A percentile compares a stretch with the other conserved stretches of the same genome.
phyloP scores from a whole-genome alignment of 2,888 invertebrate species.

The Alloplasta piceator region DNA sequence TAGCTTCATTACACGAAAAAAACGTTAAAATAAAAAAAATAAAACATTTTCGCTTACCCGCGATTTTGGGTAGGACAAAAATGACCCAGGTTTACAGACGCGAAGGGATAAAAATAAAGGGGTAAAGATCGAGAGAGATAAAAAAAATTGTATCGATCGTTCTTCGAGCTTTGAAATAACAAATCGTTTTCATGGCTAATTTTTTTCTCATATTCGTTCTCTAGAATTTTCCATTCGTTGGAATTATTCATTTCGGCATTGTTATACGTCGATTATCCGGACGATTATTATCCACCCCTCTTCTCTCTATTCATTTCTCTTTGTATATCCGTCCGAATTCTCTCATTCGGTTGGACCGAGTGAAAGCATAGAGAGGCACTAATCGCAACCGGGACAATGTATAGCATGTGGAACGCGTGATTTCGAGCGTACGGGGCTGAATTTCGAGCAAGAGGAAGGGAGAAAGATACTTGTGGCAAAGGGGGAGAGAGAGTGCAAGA shows the following conservation, averaged over 20 bases:
- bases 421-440: constrained; percentile 39
- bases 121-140: too few relatives aligned
- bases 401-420: constrained; percentile 36
- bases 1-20: too few relatives aligned
- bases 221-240: neutral
- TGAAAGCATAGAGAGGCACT: constrained; percentile 38
- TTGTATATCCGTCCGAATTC: neutral
- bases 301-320: constrained; percentile 7
- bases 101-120: too few relatives aligned
- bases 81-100: too few relatives aligned
- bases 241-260: constrained; percentile 20
- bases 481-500: constrained; percentile 40
- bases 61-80: too few relatives aligned
- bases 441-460: constrained; percentile 35
- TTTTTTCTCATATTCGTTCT: too few relatives aligned
- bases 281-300: constrained; percentile 21
- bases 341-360: constrained; percentile 33
- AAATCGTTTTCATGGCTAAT: too few relatives aligned
- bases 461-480: constrained; percentile 31
- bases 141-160: too few relatives aligned
- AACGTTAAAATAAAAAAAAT: too few relatives aligned
- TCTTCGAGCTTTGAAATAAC: too few relatives aligned
- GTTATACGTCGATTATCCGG: constrained; percentile 39
- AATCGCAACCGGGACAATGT: constrained; percentile 32
- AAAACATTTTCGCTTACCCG: too few relatives aligned